Percentiles rank a stretch among this genome's conserved stretches.
These are phyloP conservation scores for Plutomurus gul DNA, from an alignment of 1,140 invertebrate genomes.

Conservation along the genomic window DNA sequence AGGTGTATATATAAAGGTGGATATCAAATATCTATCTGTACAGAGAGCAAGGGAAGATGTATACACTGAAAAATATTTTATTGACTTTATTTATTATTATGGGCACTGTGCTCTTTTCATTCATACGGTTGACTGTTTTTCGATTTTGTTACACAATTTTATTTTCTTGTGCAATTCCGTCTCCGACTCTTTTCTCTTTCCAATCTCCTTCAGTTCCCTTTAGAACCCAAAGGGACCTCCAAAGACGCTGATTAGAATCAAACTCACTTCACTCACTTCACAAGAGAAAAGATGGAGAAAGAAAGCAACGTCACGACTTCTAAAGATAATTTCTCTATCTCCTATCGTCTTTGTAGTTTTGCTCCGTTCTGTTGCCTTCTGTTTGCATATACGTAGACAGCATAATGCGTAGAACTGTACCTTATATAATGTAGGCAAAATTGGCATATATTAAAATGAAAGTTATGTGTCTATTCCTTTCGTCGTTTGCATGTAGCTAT, in stretches of 20 bases:
- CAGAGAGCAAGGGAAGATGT: background rate
- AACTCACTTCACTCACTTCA: conserved; percentile 20
- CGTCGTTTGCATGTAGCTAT: too few relatives aligned
- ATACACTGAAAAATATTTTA: background rate
- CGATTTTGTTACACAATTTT: background rate
- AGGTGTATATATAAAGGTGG: too few relatives aligned
- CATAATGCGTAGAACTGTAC: too few relatives aligned
- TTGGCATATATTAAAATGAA: too few relatives aligned
- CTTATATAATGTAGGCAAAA: too few relatives aligned
- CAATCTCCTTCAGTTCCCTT: background rate
- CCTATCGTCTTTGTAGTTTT: too few relatives aligned
- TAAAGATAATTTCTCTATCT: too few relatives aligned
- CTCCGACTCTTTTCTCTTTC: background rate
- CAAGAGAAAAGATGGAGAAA: background rate
- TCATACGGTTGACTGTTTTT: background rate
- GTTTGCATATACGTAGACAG: too few relatives aligned
- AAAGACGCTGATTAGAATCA: conserved; percentile 13
- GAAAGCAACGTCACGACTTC: too few relatives aligned
- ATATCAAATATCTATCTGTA: too few relatives aligned
- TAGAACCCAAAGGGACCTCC: background rate
- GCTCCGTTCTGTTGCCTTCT: too few relatives aligned
- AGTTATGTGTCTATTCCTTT: too few relatives aligned
- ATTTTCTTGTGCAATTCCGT: background rate
- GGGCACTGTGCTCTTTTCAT: background rate
- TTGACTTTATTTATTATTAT: background rate